Evolutionary conservation across 2,113 vertebrate genomes (phyloP).

Genomic region (Nothocercus nigrocapillus): DNA sequence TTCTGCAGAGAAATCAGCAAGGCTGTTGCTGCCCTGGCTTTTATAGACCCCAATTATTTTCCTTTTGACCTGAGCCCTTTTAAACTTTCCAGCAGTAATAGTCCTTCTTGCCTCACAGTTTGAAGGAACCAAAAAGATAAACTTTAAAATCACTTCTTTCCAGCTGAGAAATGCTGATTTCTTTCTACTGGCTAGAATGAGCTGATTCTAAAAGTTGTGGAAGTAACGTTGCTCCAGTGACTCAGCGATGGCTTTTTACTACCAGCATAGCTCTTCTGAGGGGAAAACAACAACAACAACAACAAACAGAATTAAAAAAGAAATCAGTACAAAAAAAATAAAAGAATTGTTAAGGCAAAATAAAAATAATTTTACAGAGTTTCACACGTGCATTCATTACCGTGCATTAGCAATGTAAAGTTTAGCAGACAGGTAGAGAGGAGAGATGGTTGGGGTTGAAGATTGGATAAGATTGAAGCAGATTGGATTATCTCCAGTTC

Average conservation of each 20-base stretch:
- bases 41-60: background rate
- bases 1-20: background rate
- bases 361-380: background rate
- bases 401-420: background rate
- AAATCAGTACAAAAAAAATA: background rate
- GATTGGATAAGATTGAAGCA: background rate
- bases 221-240: background rate
- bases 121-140: background rate
- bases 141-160: background rate
- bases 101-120: background rate
- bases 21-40: background rate
- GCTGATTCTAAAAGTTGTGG: background rate
- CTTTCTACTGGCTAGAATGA: background rate
- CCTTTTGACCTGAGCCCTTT: background rate
- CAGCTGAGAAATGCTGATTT: background rate
- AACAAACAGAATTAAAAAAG: background rate
- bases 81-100: background rate
- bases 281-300: fast-evolving
- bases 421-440: background rate
- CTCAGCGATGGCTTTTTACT: background rate
- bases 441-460: background rate
- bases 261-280: background rate
- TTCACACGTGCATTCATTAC: background rate
- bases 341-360: background rate
- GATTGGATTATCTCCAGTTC: background rate